Evolutionary conservation across 2,797 vertebrate genomes (phyloP), one percentile per base, ranked within the genome.

Genomic region (Hipposideros larvatus): DNA sequence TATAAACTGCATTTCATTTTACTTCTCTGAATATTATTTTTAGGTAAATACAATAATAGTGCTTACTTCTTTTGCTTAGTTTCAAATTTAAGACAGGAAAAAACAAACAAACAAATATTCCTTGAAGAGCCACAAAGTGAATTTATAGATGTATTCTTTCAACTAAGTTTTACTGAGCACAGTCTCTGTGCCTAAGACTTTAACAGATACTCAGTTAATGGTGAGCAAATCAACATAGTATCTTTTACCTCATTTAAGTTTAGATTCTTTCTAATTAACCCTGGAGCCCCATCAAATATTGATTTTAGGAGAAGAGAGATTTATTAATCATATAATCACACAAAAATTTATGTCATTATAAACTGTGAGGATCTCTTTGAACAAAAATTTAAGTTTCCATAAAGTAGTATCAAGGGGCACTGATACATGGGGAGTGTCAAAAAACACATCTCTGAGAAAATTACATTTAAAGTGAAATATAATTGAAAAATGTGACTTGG

Each of bases 1-100:
- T 80, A 77, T 89, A 73, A 94, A 86, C 13, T 83, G 1, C 2
- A 61, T 88, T 88, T 94, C 57, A 79, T 75, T 87, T 80, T 79
- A 78, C 61, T 91, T 90, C n/a, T 48, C 59, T 51, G 4, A 80
- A 82, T 94, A 82, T 92, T 70, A 90, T 71, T 71, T 94, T 94
- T 53, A 92, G 55, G 22, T 90, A 87, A 90, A 70, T 37, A 5
- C 5, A 77, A 61, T 59, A 66, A 41, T 14, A 73, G 0, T 14
- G 51, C 80, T 86, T 87, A 48, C 7, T 28, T 92, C 5, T 73
- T 92, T 65, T 74, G 59, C 15, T 55, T 77, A 61, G 4, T 91
- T 0, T 82, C 16, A 92, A 28, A 7, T 4, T 55, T 51, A 48
- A 90, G 11, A 3, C 21, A 70, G 13, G 11, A 85, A 83, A 34